These are phyloP conservation scores for Malthinus flaveolus DNA, from an alignment of 2,888 invertebrate species.

Conservation along the genomic window DNA sequence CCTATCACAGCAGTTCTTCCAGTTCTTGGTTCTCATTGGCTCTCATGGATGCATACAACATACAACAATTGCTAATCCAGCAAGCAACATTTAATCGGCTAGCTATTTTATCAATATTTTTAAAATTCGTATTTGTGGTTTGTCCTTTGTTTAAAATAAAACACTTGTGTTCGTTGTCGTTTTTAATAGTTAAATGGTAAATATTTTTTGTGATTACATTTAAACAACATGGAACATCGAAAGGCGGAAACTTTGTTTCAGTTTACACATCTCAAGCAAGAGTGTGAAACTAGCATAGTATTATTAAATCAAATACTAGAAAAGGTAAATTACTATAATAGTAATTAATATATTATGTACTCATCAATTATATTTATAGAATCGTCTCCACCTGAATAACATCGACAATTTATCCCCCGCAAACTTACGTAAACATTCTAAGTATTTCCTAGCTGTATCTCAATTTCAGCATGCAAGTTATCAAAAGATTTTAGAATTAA, in stretches of 20 bases:
- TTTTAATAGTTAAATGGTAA: no score
- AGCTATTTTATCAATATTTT: no score
- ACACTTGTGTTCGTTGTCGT: no score
- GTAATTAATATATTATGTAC: neutral
- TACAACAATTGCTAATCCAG: no score
- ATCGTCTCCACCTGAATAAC: neutral
- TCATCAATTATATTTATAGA: neutral
- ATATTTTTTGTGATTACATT: no score
- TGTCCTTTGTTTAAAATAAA: no score
- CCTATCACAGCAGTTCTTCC: no score
- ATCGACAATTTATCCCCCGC: neutral
- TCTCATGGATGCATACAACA: no score
- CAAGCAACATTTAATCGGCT: no score
- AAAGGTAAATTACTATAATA: slow-evolving; percentile 1
- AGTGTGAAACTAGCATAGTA: slow-evolving; percentile 5
- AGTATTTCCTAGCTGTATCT: slow-evolving; percentile 11
- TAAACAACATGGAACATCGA: slow-evolving; percentile 5
- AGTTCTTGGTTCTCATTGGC: no score
- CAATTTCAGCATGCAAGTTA: slow-evolving; percentile 7
- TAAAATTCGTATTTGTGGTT: no score
- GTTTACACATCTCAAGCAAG: slow-evolving; percentile 1
- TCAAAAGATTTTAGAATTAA: slow-evolving; percentile 7
- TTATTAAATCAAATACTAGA: slow-evolving; percentile 3
- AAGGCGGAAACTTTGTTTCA: neutral
- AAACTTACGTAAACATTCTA: neutral